phyloP scores from a whole-genome alignment of 2,888 invertebrate species.

The Acleris emargana region DNA sequence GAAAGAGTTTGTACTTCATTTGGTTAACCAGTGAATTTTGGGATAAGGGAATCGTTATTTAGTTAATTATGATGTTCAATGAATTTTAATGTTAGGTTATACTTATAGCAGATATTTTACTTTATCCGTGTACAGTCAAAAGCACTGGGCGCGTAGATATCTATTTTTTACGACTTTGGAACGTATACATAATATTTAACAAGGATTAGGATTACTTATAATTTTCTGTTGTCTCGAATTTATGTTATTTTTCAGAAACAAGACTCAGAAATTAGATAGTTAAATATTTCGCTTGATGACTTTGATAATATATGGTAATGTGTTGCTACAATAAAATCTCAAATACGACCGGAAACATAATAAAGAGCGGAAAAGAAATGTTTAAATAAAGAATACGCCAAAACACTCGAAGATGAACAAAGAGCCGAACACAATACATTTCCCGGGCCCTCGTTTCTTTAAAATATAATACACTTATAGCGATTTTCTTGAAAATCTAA shows the following conservation, averaged over 20 bases:
- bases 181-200: no score
- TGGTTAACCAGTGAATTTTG: slow-evolving; percentile 32
- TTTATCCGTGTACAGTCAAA: no score
- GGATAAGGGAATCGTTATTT: slow-evolving; percentile 11
- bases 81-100: not conserved
- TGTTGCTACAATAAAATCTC: no score
- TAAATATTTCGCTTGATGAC: no score
- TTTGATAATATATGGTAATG: no score
- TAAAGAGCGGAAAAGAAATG: not conserved
- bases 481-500: slow-evolving; percentile 64
- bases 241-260: no score
- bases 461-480: slow-evolving; percentile 38
- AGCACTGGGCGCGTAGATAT: no score
- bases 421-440: slow-evolving; percentile 4
- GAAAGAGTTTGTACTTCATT: slow-evolving; percentile 31
- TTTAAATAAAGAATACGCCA: not conserved
- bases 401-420: slow-evolving; percentile 7
- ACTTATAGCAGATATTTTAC: no score
- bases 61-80: not conserved
- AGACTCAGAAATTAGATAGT: no score
- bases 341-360: not conserved
- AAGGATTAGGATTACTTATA: not conserved
- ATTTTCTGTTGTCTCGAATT: not conserved
- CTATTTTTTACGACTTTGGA: no score
- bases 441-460: slow-evolving; percentile 15